These are phyloP conservation scores for Parasteatoda tepidariorum DNA, from an alignment of 1,140 invertebrate genomes.

Conservation along the genomic window DNA sequence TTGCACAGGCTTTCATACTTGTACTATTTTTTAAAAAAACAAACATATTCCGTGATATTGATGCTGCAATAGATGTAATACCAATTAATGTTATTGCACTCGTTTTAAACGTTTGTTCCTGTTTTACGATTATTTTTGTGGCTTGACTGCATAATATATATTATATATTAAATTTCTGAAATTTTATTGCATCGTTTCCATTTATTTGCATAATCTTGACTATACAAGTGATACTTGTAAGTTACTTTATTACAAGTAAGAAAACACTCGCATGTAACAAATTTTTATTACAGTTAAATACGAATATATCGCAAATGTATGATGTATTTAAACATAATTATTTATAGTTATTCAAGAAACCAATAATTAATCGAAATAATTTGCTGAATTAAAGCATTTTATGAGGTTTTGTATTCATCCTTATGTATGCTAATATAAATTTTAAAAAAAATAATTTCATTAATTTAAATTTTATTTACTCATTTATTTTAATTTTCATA, in stretches of 20 bases:
- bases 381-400: too few relatives aligned
- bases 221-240: too few relatives aligned
- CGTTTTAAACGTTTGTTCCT: conserved; percentile 45
- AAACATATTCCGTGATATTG: conserved; percentile 32
- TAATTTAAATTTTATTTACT: too few relatives aligned
- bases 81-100: conserved; percentile 37
- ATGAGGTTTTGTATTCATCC: too few relatives aligned
- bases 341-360: too few relatives aligned
- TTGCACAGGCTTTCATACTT: conserved; percentile 48
- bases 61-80: conserved; percentile 54
- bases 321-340: too few relatives aligned
- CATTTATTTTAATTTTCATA: too few relatives aligned
- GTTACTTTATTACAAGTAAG: neutral
- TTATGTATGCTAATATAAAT: too few relatives aligned
- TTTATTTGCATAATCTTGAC: too few relatives aligned
- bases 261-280: neutral
- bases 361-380: too few relatives aligned
- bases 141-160: conserved; percentile 60
- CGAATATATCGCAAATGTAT: too few relatives aligned
- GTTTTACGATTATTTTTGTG: conserved; percentile 57
- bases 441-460: too few relatives aligned
- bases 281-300: neutral
- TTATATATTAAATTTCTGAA: conserved; percentile 61
- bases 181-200: conserved; percentile 60
- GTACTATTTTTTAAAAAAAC: conserved; percentile 32